Base-by-base conservation (phyloP, 1,140 invertebrate genomes). In the Zeugodacus cucurbitae region DNA sequence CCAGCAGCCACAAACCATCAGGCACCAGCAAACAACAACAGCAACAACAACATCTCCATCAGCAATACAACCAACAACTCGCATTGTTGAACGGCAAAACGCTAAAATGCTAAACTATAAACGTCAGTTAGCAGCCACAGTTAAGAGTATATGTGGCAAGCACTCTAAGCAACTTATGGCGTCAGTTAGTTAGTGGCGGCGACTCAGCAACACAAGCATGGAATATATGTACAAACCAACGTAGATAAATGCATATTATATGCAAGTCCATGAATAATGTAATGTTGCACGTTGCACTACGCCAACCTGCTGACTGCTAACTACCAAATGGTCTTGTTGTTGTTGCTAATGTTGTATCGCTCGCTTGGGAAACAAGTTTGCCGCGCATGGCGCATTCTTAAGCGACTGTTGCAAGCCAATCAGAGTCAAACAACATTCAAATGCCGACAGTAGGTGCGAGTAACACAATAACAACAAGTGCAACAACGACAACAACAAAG, bases 361-460 rank as follows among this genome's bases (percentile, higher is more conserved):
- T 26, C 48, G 48, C 48, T 70, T 41, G 37, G 70, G 70, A 41
- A 78, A 41, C 37, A 41, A 78, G 37, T 78, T 78, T 70, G 70
- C 34, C 37, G 41, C 74, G 74, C 41, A 82, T 82, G 44, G 74
- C 74, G 48, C 41, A 82, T 82, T 82, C 74, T 82, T 82, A 26
- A 29, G 41, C n/a, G 29, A 4, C 64, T 26, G 32, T 26, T 17
- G 32, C 64, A 70, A 54, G 62, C n/a, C 74, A 48, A 82, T 41
- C 8, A 48, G 20, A 82, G 41, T 82, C 74, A 82, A 82, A 82
- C 74, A 82, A 82, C 74, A 82, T 82, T 82, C 74, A 82, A 82
- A 54, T 82, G 74, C 74, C 74, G 37, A 22, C 74, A 82, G 26
- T 44, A 82, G 74, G 74, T 34, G 8, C 74, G 44, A 26, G 41